A percentile compares a stretch with the other conserved stretches of the same genome.
Evolutionary conservation across 2,888 invertebrate species (phyloP).

Genomic region (Callyntrura sp.): DNA sequence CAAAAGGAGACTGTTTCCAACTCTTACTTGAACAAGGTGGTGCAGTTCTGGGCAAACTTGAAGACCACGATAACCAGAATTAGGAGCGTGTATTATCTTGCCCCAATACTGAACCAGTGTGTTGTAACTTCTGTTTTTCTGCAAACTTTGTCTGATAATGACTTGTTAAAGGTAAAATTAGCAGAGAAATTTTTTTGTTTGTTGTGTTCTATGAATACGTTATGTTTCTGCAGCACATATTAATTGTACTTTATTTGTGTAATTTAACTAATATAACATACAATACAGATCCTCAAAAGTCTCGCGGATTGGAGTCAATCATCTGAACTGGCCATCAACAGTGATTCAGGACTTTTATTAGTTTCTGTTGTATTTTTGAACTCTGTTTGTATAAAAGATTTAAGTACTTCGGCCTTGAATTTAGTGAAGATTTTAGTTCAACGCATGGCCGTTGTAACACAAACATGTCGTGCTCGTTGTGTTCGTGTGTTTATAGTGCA

Average conservation of each 20-base stretch:
- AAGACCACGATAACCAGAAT: neutral
- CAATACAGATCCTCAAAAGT: constrained; percentile 30
- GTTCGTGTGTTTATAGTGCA: constrained; percentile 24
- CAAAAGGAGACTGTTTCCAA: neutral
- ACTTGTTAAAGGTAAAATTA: constrained; percentile 26
- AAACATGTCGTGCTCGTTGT: neutral
- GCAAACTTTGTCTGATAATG: neutral
- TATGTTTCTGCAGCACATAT: neutral
- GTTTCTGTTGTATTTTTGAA: constrained; percentile 30
- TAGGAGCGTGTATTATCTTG: neutral
- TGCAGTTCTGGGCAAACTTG: constrained; percentile 45
- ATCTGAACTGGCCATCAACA: neutral
- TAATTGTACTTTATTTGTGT: neutral
- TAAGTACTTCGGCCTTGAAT: neutral
- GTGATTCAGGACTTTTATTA: constrained; percentile 40
- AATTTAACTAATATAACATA: too few relatives aligned
- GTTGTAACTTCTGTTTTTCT: constrained; percentile 1
- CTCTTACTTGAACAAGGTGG: neutral
- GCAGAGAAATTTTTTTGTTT: neutral
- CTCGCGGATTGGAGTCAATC: constrained; percentile 10
- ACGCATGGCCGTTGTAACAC: neutral
- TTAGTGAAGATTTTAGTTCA: neutral
- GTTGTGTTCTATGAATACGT: neutral
- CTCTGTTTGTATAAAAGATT: neutral
- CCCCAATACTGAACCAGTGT: constrained; percentile 27